Base-by-base conservation (phyloP, 2,888 invertebrate genomes). In the Drosophila diplacantha region DNA sequence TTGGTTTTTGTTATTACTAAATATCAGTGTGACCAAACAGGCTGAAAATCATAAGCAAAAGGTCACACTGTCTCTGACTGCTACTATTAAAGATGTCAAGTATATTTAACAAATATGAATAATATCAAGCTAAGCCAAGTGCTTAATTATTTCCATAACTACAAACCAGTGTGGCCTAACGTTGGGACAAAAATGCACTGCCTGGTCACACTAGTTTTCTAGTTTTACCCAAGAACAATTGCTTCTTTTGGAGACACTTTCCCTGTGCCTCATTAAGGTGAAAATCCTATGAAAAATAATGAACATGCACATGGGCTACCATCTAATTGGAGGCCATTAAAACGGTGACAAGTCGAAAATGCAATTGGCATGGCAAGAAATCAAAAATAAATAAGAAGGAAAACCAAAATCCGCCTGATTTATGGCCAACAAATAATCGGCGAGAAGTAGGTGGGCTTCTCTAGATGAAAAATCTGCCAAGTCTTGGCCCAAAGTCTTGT, bases 381-480 rank as follows among this genome's bases (percentile, higher is more conserved):
- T 5, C 22, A 26, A 26, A 26, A 26, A 3, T 0, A 26, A 37
- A 14, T 14, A 39, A 11, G 14, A 26, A 9, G 20, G 22, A 22
- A 20, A 35, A n/a, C 41, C n/a, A 18, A 59, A 52, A 65, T 49
- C 47, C 65, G 60, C 53, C 64, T 77, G 76, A 81, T 77, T 81
- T 79, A 77, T 81, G 80, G 68, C 63, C 72, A 79, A 76, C 76
- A 78, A 78, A 78, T 81, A 74, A 79, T 70, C 77, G 68, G 59
- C 77, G 49, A 64, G 59, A 34, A 26, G 44, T 44, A 39, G 18
- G 39, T 39, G 34, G 22, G 39, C 12, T 51, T 12, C 3, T 18
- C 35, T 37, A 60, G 67, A 75, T 82, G 81, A 82, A 79, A 73
- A 78, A 82, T 60, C 47, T 47, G 38, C 20, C 59, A 32, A 34